phyloP scores from a whole-genome alignment of 1,140 invertebrate species.

The Penaeus chinensis region DNA sequence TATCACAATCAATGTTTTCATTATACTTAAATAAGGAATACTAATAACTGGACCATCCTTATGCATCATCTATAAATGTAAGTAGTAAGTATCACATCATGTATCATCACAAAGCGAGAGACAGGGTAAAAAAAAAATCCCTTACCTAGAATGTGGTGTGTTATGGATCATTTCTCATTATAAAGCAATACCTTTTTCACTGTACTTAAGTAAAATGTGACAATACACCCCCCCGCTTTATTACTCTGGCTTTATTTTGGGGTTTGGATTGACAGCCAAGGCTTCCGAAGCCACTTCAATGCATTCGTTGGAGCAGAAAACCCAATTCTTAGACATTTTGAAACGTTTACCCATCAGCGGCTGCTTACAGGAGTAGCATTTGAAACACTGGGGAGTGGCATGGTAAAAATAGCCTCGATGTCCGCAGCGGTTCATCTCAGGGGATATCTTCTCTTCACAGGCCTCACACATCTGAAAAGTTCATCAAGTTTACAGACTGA shows the following conservation, averaged over 20 bases:
- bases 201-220: too few relatives aligned
- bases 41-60: too few relatives aligned
- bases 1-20: too few relatives aligned
- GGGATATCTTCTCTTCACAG: constrained; percentile 79
- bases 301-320: constrained; percentile 73
- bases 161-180: too few relatives aligned
- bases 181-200: too few relatives aligned
- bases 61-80: too few relatives aligned
- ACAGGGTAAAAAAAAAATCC: too few relatives aligned
- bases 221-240: too few relatives aligned
- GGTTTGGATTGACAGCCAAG: constrained; percentile 53
- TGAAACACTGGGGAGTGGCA: constrained; percentile 79
- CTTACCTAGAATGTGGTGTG: too few relatives aligned
- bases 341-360: constrained; percentile 77
- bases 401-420: constrained; percentile 81
- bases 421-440: constrained; percentile 81
- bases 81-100: too few relatives aligned
- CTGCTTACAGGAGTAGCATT: constrained; percentile 79
- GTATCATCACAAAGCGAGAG: too few relatives aligned
- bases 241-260: constrained; percentile 38
- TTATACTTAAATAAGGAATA: too few relatives aligned
- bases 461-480: constrained; percentile 75
- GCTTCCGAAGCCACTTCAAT: constrained; percentile 70
- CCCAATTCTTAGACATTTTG: constrained; percentile 67
- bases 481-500: not conserved